Base-by-base conservation (phyloP, 2,797 vertebrate species). In the Menidia menidia region DNA sequence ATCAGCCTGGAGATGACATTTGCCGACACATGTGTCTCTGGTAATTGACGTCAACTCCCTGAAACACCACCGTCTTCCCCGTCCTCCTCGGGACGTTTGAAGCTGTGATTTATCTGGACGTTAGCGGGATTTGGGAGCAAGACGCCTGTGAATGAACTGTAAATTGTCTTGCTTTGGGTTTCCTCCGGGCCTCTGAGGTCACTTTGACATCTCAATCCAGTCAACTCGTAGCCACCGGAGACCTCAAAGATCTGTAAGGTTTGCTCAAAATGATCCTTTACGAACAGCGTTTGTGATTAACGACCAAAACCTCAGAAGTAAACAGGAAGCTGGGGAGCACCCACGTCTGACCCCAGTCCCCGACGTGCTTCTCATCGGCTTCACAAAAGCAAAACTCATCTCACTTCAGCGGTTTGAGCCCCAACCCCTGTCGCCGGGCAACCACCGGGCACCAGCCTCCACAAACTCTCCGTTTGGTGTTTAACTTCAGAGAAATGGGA, bases 1-100 rank as follows among this genome's bases (percentile, higher is more conserved):
- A 76, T 91, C 87, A 91, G 84, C 81, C 80, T 69, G 73, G 62
- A 71, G 75, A 84, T 79, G 87, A 88, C 83, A 91, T 88, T 86
- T 85, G 85, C 82, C 85, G 84, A 89, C 84, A 91, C 71, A 82
- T 76, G 75, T 83, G 83, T 88, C 84, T 75, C 65, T 72, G 66
- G 71, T 47, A 52, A 86, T 81, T 78, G 83, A 85, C 84, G 81
- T 83, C 55, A 85, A 74, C 48, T 66, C 69, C 42, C 54, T 57
- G 78, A 85, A 81, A 87, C 57, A 66, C 82, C 61, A 70, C 69
- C 66, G 53, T 69, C 61, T 74, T 84, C 75, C 72, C 65, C 54
- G 31, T 57, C 43, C 51, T 58, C 77, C 62, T 71, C 42, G 15
- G 59, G 42, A 78, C 68, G 68, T 76, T 82, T 69, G 42, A 57